Conservation (phyloP, 2,797 vertebrate genomes). For the Leptatherina wallacei region DNA sequence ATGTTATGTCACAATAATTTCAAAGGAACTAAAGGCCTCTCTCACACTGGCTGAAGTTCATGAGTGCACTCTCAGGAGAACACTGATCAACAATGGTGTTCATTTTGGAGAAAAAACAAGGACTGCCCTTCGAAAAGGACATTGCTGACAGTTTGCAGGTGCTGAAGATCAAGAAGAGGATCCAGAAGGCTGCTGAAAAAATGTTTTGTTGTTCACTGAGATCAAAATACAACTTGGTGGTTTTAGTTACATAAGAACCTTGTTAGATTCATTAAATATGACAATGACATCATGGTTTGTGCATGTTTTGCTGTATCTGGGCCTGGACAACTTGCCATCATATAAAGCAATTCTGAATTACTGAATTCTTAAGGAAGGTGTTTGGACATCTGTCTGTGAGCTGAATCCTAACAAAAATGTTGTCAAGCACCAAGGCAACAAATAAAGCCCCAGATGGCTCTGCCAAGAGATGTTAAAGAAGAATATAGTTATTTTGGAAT, state of each 20-base stretch:
- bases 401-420: neutral
- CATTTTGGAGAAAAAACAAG: neutral
- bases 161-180: neutral
- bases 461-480: neutral
- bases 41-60: neutral
- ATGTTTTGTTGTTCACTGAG: neutral
- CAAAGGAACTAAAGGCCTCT: neutral
- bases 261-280: too few species aligned
- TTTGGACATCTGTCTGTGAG: neutral
- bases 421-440: neutral
- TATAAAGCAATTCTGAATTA: neutral
- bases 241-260: neutral
- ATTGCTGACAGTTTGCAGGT: neutral
- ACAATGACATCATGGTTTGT: neutral
- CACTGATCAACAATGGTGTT: neutral
- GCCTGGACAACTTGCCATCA: neutral
- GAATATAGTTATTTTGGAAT: neutral
- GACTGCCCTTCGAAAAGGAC: neutral
- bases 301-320: neutral
- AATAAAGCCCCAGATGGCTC: neutral
- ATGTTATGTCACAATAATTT: neutral
- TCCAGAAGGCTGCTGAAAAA: neutral
- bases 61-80: neutral
- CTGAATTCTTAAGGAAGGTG: too few species aligned
- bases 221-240: neutral